Evolutionary conservation across 2,797 vertebrate genomes (phyloP).

Genomic region (Lithobates pipiens): DNA sequence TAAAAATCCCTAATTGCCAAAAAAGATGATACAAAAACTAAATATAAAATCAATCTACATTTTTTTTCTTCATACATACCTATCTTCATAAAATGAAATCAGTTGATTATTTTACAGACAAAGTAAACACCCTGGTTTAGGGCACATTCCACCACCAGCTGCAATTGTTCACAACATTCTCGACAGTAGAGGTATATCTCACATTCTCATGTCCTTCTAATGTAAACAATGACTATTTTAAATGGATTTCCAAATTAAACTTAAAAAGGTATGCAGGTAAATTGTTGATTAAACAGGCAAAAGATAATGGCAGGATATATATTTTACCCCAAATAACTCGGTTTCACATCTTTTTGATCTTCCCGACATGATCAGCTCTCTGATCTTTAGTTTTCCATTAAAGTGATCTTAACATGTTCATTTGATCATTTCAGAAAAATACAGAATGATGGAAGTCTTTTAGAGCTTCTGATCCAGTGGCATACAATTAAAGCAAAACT

Average conservation of each 20-base stretch:
- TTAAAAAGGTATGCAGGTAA: constrained; percentile 73
- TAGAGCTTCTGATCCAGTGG: neutral
- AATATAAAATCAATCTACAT: no score
- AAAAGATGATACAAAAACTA: no score
- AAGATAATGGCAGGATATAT: constrained; percentile 58
- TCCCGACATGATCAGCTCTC: neutral
- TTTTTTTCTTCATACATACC: no score
- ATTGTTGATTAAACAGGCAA: constrained; percentile 73
- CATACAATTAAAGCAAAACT: neutral
- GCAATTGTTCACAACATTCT: constrained; percentile 77
- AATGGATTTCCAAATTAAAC: constrained; percentile 75
- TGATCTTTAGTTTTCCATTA: constrained; percentile 2
- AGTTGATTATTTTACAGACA: constrained; percentile 63
- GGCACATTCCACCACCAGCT: constrained; percentile 74
- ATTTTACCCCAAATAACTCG: constrained; percentile 60
- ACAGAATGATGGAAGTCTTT: neutral
- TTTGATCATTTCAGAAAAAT: neutral
- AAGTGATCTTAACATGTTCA: neutral
- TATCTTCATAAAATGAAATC: no score
- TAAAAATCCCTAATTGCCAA: no score
- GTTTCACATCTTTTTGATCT: constrained; percentile 1
- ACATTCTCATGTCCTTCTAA: constrained; percentile 78
- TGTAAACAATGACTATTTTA: constrained; percentile 81
- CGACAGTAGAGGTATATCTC: constrained; percentile 80
- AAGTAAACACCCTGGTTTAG: constrained; percentile 58